Evolutionary conservation across 2,113 vertebrate genomes (phyloP).

Genomic region (Nibea coibor): DNA sequence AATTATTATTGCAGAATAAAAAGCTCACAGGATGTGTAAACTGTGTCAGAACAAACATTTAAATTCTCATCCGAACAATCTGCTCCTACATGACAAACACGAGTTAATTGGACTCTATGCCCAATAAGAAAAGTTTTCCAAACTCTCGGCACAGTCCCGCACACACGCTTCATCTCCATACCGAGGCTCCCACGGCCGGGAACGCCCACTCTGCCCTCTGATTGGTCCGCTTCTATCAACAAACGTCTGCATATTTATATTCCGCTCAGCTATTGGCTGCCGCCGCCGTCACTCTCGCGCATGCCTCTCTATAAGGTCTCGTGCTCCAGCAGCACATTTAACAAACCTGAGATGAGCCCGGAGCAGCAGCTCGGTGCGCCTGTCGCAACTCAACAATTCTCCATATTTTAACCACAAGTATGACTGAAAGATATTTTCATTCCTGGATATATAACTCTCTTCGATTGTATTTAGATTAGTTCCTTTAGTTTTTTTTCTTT

Average conservation of each 20-base stretch:
- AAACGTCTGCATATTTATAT: constrained; percentile 48
- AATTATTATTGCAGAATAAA: background rate
- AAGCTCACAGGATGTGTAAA: background rate
- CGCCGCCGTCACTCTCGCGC: constrained; percentile 46
- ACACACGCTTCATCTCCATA: constrained; percentile 37
- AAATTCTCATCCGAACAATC: background rate
- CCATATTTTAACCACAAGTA: constrained; percentile 27
- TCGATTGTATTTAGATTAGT: constrained; percentile 3
- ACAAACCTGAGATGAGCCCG: constrained; percentile 66
- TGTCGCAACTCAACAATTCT: constrained; percentile 21
- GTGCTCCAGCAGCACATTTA: constrained; percentile 11
- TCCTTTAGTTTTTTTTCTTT: constrained; percentile 17
- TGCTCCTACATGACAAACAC: background rate
- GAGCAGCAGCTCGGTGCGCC: constrained; percentile 32
- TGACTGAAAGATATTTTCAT: constrained; percentile 39
- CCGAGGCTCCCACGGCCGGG: constrained; percentile 50
- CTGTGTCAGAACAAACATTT: background rate
- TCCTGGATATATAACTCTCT: constrained; percentile 43
- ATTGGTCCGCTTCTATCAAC: constrained; percentile 76
- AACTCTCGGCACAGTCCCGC: constrained; percentile 52
- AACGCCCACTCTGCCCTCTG: constrained; percentile 57
- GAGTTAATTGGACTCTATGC: constrained; percentile 37
- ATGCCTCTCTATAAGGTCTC: constrained; percentile 70
- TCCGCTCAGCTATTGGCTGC: constrained; percentile 53
- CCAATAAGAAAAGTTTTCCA: constrained; percentile 64